Evolutionary conservation across 2,797 vertebrate species (phyloP), one percentile per base, ranked within the genome.

Genomic region (Furcifer pardalis): DNA sequence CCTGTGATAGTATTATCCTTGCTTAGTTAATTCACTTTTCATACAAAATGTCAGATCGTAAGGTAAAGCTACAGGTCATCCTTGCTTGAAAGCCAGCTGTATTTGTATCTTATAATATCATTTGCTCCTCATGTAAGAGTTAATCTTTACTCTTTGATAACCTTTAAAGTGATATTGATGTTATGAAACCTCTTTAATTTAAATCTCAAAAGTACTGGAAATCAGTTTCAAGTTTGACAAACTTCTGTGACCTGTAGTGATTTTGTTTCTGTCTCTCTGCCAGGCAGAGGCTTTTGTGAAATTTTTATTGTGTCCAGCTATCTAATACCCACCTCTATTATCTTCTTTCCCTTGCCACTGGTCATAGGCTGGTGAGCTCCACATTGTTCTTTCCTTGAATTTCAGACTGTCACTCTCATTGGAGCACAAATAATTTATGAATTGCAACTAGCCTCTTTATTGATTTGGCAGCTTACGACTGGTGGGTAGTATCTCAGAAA

Each of bases 211-310:
- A 86, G 44, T 35, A 21, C 0, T 46, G 56, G 40, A 84, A 88
- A 80, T 78, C 27, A 56, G 65, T 77, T 82, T 82, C 23, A 8
- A 86, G 85, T 56, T 88, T 7, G 19, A 49, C 60, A 69, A 8
- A 69, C 49, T 73, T 79, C 73, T 85, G 5, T 86, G 77, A 89
- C 83, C 30, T 89, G 35, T 37, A 83, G 59, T 87, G 27, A 84
- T 81, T 80, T 89, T 60, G 60, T 86, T 40, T 80, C 44, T 19
- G 82, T 71, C 44, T 71, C 71, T 40, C 84, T 85, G 37, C 0
- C 42, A 79, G 7, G 19, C 69, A 27, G 56, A 85, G 5, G 1
- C 21, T 52, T 71, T 72, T 81, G 21, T 49, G 77, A 85, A 19
- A 7, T 7, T 3, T 88, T 86, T 84, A 2, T 6, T 52, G 1